phyloP scores from a whole-genome alignment of 1,140 invertebrate species.

The Lethrus apterus region DNA sequence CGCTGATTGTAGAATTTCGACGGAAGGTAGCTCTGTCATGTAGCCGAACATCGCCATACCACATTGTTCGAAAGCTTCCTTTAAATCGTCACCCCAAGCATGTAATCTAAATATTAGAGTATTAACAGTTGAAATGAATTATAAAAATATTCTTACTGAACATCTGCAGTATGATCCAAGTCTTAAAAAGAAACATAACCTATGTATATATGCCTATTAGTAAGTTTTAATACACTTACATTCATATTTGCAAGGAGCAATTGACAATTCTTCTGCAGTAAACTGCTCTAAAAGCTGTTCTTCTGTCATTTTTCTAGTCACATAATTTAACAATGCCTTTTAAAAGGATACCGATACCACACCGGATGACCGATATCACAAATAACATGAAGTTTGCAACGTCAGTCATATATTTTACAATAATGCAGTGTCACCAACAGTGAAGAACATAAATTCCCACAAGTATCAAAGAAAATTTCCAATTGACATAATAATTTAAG shows the following conservation, averaged over 20 bases:
- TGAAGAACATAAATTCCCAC: too few relatives aligned
- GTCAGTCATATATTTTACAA: too few relatives aligned
- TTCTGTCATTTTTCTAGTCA: too few relatives aligned
- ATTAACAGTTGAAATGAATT: background rate
- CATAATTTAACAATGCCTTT: too few relatives aligned
- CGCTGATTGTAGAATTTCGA: slow-evolving; percentile 71
- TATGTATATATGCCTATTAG: slow-evolving; percentile 9
- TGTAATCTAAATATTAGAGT: slow-evolving; percentile 57
- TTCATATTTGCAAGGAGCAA: slow-evolving; percentile 60
- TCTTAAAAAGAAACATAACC: slow-evolving; percentile 56
- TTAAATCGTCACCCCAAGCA: slow-evolving; percentile 80
- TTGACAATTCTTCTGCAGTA: slow-evolving; percentile 43
- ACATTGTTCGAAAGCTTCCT: slow-evolving; percentile 93
- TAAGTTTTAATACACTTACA: slow-evolving; percentile 47
- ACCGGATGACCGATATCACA: too few relatives aligned
- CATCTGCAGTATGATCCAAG: slow-evolving; percentile 94
- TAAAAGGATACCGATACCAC: too few relatives aligned
- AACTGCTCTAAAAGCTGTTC: too few relatives aligned
- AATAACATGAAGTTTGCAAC: too few relatives aligned
- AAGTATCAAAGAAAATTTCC: too few relatives aligned
- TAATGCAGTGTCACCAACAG: too few relatives aligned
- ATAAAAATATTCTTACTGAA: slow-evolving; percentile 82
- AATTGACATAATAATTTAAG: too few relatives aligned
- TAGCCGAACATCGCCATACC: slow-evolving; percentile 95
- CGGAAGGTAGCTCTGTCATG: slow-evolving; percentile 87